Evolutionary conservation across 2,113 vertebrate genomes (phyloP).

Genomic region (Indri indri): DNA sequence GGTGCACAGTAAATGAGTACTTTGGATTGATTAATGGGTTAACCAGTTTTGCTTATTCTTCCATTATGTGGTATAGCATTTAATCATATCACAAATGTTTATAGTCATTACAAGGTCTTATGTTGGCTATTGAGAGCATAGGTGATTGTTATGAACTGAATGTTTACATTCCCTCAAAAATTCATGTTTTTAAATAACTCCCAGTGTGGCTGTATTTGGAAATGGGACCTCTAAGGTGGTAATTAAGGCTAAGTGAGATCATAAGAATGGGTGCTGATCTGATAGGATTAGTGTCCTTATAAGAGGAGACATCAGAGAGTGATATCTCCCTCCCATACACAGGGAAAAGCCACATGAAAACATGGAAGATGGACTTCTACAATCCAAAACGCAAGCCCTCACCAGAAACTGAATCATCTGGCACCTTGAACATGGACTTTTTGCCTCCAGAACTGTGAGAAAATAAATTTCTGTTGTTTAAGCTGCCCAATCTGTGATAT

Average conservation of each 20-base stretch:
- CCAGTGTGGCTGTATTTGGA: background rate
- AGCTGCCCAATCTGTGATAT: background rate
- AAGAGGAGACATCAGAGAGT: background rate
- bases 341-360: background rate
- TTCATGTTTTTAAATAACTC: background rate
- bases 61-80: background rate
- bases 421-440: background rate
- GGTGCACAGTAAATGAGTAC: background rate
- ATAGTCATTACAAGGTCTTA: background rate
- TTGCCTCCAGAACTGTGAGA: background rate
- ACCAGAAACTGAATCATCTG: background rate
- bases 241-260: background rate
- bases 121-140: background rate
- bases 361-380: background rate
- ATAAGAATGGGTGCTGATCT: background rate
- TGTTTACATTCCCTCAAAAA: background rate
- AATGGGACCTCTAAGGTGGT: background rate
- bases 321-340: background rate
- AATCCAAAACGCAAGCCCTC: background rate
- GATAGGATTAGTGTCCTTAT: background rate
- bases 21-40: background rate
- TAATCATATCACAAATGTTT: background rate
- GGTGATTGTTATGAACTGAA: background rate
- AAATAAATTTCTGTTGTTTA: slow-evolving; percentile 15
- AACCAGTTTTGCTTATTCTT: background rate